Evolutionary conservation across 92 coral and sea anemone genomes (phyloP).

Genomic region (Phenganax stokvisi): DNA sequence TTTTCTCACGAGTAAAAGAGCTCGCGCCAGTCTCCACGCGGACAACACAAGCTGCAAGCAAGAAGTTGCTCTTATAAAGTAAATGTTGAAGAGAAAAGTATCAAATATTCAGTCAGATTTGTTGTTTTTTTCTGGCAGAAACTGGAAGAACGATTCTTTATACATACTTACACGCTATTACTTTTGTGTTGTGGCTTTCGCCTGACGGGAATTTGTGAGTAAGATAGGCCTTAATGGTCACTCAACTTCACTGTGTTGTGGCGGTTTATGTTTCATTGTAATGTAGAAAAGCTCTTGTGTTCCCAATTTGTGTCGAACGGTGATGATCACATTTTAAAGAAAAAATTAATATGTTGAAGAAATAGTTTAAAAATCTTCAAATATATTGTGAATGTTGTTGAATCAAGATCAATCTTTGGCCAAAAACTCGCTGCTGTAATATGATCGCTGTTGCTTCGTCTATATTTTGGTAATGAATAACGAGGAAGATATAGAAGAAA

Average conservation of each 20-base stretch:
- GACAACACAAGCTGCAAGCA: background rate
- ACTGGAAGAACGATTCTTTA: background rate
- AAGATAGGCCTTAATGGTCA: background rate
- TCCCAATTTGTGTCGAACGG: too few species aligned
- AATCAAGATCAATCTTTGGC: too few species aligned
- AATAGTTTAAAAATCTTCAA: too few species aligned
- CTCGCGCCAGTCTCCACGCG: constrained; percentile 22
- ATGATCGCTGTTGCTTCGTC: constrained; percentile 10
- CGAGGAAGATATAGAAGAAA: constrained; percentile 40
- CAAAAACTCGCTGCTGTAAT: background rate
- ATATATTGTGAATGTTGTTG: background rate
- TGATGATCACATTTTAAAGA: too few species aligned
- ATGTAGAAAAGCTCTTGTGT: background rate
- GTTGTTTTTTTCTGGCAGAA: background rate
- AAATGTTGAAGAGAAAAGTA: background rate
- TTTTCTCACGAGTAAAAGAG: background rate
- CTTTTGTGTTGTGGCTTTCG: constrained; percentile 16
- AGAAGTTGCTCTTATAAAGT: background rate
- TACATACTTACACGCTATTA: background rate
- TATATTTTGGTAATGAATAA: constrained; percentile 50
- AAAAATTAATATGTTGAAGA: too few species aligned
- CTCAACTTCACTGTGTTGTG: background rate
- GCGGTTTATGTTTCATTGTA: constrained; percentile 5
- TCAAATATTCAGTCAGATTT: background rate
- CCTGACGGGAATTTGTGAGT: background rate